phyloP scores from a whole-genome alignment of 2,888 invertebrate genomes.

The Tetrapedia diversipes region DNA sequence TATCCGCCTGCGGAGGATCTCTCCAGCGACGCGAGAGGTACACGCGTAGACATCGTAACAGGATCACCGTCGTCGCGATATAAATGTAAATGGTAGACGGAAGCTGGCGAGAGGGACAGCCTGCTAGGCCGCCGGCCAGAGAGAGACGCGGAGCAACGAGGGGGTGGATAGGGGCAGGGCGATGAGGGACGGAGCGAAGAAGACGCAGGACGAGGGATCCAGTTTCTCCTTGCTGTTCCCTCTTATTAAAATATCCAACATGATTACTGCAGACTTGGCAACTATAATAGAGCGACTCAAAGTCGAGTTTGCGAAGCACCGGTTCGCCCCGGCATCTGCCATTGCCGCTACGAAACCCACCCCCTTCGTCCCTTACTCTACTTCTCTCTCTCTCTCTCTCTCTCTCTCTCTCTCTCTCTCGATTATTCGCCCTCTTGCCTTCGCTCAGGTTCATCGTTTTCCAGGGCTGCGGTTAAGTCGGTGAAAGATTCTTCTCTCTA shows the following conservation, averaged over 20 bases:
- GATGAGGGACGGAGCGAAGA: conserved; percentile 43
- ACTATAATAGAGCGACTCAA: conserved; percentile 78
- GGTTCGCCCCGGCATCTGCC: conserved; percentile 47
- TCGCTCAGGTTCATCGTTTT: conserved; percentile 8
- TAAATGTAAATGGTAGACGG: conserved; percentile 77
- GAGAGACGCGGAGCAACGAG: conserved; percentile 3
- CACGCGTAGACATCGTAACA: conserved; percentile 71
- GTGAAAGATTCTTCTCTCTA: neutral
- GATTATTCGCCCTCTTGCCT: no score
- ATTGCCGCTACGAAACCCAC: conserved; percentile 20
- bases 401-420: neutral
- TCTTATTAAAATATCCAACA: conserved; percentile 82
- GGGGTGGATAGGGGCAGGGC: neutral
- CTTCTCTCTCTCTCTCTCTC: neutral
- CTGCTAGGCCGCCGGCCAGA: conserved; percentile 29
- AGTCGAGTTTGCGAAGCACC: conserved; percentile 68
- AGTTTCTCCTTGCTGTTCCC: conserved; percentile 72
- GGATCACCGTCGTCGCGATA: conserved; percentile 76
- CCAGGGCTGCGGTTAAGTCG: neutral
- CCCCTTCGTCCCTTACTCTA: neutral
- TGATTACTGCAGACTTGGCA: conserved; percentile 79
- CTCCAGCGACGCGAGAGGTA: conserved; percentile 56
- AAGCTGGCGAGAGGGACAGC: conserved; percentile 39
- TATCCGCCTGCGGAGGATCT: conserved; percentile 50
- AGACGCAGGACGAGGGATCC: conserved; percentile 66